Evolutionary conservation across 37 sponge, comb jelly and placozoan species (phyloP), one percentile per base, ranked within the genome.

Genomic region (Bolinopsis microptera): DNA sequence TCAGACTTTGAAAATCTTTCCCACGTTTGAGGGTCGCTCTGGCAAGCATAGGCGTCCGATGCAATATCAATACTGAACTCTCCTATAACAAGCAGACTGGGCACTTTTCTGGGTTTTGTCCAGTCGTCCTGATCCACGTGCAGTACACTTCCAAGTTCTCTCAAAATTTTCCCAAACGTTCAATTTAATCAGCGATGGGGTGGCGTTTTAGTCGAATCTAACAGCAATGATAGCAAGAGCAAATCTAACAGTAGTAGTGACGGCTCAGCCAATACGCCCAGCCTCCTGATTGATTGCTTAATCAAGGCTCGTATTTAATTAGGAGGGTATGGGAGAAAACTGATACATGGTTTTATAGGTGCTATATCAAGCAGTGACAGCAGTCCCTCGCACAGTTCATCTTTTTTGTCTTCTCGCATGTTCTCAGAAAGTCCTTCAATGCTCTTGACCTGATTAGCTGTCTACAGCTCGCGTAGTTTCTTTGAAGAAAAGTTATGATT

Each of bases 281-380:
- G 80, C 33, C 80, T 13, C 0, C 90, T 30, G 90, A 86, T 86
- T 86, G 90, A 86, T 86, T 86, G 90, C 90, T 41, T 86, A 41
- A 86, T 41, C 61, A 86, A 41, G 90, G 90, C 90, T 36, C 90
- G 90, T 86, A 86, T 86, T 86, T 41, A 86, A 86, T 86, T 86
- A 86, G 39, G 30, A 86, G 3, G 75, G 90, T 38, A 41, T 86
- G 90, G 61, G 90, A 86, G 90, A 86, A 41, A 86, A 38, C 35
- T 38, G 61, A 86, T 86, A 86, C 61, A 86, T 22, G 25, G 74
- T 70, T 70, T 70, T 70, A 26, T 70, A 22, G 74, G 74, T 70
- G 74, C 74, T 70, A 70, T 70, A 70, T 70, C 74, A 70, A 70
- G 74, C 74, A 70, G 26, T 70, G 74, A 70, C 74, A 22, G 30